Evolutionary conservation across 2,797 vertebrate genomes (phyloP).

Genomic region (Chelon auratus): DNA sequence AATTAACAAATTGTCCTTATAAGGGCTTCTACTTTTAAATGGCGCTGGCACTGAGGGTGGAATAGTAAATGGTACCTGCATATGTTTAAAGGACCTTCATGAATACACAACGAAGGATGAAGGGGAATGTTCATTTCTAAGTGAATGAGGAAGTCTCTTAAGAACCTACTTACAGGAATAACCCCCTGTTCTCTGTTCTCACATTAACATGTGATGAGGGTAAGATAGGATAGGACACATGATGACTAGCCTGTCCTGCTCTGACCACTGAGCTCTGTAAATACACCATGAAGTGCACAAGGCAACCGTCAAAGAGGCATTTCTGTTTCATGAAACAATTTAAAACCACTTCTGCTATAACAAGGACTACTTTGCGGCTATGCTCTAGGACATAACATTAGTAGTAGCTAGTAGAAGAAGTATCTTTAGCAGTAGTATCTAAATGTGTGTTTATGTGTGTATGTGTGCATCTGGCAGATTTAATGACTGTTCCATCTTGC

Average conservation of each 20-base stretch:
- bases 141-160: conserved; percentile 56
- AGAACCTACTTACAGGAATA: conserved; percentile 46
- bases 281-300: background rate
- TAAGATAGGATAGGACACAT: too few relatives aligned
- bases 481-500: background rate
- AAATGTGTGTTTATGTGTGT: background rate
- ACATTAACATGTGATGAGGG: background rate
- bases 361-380: background rate
- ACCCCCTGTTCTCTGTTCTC: conserved; percentile 21
- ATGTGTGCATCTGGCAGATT: background rate
- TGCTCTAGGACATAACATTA: too few relatives aligned
- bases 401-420: too few relatives aligned
- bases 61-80: conserved; percentile 44
- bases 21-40: conserved; percentile 56
- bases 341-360: background rate
- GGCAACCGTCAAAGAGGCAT: background rate
- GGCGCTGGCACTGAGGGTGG: conserved; percentile 48
- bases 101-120: conserved; percentile 63
- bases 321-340: too few relatives aligned
- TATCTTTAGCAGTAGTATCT: too few relatives aligned
- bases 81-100: conserved; percentile 65
- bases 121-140: conserved; percentile 51
- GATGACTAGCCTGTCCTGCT: conserved; percentile 16
- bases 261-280: background rate
- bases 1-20: conserved; percentile 71